phyloP scores from a whole-genome alignment of 2,888 invertebrate genomes.

The Lithophane socia region DNA sequence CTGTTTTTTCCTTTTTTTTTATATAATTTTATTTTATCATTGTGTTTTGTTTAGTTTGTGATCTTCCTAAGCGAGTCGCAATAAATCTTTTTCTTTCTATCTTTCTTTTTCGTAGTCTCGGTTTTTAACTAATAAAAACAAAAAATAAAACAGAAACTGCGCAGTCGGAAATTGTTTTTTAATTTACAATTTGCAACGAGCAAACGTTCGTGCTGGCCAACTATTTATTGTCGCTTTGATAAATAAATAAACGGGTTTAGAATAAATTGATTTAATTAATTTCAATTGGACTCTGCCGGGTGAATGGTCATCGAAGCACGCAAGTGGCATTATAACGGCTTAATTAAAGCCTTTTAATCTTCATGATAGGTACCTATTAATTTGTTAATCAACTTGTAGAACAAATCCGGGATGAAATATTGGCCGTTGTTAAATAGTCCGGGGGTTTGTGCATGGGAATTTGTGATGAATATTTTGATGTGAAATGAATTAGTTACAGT shows the following conservation, averaged over 20 bases:
- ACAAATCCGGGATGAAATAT: slow-evolving; percentile 34
- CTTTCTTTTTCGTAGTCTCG: background rate
- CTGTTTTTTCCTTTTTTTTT: too few relatives aligned
- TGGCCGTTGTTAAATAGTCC: background rate
- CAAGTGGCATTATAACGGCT: slow-evolving; percentile 51
- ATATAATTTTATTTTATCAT: too few relatives aligned
- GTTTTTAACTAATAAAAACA: background rate
- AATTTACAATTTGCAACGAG: slow-evolving; percentile 2
- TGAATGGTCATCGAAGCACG: slow-evolving; percentile 54
- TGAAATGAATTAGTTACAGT: background rate
- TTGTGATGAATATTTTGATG: background rate
- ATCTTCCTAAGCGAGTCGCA: too few relatives aligned
- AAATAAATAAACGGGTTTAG: slow-evolving; percentile 54
- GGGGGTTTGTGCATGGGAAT: background rate
- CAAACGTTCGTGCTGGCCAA: slow-evolving; percentile 20
- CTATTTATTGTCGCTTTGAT: slow-evolving; percentile 33
- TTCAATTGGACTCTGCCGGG: slow-evolving; percentile 8
- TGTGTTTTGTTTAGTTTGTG: too few relatives aligned
- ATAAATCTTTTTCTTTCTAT: too few relatives aligned
- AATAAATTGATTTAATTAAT: slow-evolving; percentile 51
- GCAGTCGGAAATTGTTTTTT: slow-evolving; percentile 6
- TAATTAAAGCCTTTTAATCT: slow-evolving; percentile 48
- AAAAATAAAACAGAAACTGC: slow-evolving; percentile 7
- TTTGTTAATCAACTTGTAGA: slow-evolving; percentile 49
- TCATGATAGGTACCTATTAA: slow-evolving; percentile 44